These are phyloP conservation scores for Bothrops alternatus DNA, from an alignment of 2,797 vertebrate genomes.

Conservation along the genomic window DNA sequence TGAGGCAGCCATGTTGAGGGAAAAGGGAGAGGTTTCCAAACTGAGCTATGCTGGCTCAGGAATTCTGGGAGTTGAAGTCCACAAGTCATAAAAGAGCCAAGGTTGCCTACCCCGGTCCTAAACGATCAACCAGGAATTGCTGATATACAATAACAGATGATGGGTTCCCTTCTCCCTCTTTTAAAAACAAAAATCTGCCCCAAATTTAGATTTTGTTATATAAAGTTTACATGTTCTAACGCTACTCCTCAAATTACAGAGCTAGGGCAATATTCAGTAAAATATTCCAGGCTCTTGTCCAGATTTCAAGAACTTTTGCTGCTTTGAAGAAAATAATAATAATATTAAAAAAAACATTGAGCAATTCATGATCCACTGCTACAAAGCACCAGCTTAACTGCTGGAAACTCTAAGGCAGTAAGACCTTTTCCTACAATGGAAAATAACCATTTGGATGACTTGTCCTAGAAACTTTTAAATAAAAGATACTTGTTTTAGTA, in stretches of 20 bases:
- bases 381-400: background rate
- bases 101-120: background rate
- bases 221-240: conserved; percentile 25
- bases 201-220: conserved; percentile 22
- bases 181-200: background rate
- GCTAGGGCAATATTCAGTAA: conserved; percentile 35
- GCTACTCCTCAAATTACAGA: conserved; percentile 21
- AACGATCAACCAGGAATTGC: background rate
- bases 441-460: conserved; percentile 25
- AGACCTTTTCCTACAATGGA: conserved; percentile 30
- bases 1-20: no score
- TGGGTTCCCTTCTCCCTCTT: background rate
- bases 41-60: no score
- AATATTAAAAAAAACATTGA: conserved; percentile 25
- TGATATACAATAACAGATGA: background rate
- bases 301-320: conserved; percentile 26
- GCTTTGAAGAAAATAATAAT: conserved; percentile 3
- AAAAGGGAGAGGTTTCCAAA: no score
- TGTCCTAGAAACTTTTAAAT: conserved; percentile 14
- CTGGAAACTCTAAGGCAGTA: conserved; percentile 24
- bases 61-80: no score
- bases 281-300: conserved; percentile 20
- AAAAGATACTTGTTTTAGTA: conserved; percentile 24
- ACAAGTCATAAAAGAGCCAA: no score
- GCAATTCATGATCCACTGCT: conserved; percentile 24